A percentile compares a stretch with the other conserved stretches of the same genome.
These are phyloP conservation scores for Bellardia pandia DNA, from an alignment of 2,888 invertebrate species.

Conservation along the genomic window DNA sequence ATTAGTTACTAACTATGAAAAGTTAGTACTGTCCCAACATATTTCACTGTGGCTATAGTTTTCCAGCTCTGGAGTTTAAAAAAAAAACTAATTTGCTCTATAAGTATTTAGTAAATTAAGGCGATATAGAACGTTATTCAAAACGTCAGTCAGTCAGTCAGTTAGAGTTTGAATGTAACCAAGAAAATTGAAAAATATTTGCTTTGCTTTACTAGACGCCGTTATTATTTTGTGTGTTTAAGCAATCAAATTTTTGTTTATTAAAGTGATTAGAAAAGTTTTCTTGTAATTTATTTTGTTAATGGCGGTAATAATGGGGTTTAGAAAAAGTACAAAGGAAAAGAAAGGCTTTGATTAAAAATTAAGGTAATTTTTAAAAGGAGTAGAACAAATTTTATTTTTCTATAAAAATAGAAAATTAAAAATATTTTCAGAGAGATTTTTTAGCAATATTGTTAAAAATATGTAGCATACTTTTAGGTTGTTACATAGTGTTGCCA, in stretches of 20 bases:
- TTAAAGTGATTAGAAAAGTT: slow-evolving; percentile 24
- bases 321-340: background rate
- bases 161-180: background rate
- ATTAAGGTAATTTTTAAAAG: slow-evolving; percentile 19
- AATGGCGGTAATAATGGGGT: slow-evolving; percentile 5
- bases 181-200: slow-evolving; percentile 46
- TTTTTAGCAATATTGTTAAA: too few species aligned
- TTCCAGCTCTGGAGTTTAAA: background rate
- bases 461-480: background rate
- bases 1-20: too few species aligned
- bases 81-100: background rate
- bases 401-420: slow-evolving; percentile 5
- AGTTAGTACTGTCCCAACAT: too few species aligned
- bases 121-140: background rate
- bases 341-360: slow-evolving; percentile 10
- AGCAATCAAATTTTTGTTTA: slow-evolving; percentile 17
- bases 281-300: slow-evolving; percentile 30
- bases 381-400: background rate
- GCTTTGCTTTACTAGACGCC: background rate
- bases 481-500: background rate
- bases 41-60: background rate
- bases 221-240: background rate
- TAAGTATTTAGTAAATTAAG: slow-evolving; percentile 20
- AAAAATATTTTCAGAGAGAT: background rate
- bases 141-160: background rate